A percentile compares a stretch with the other conserved stretches of the same genome.
Conservation (phyloP, 2,888 invertebrate species). For the Tyria jacobaeae region DNA sequence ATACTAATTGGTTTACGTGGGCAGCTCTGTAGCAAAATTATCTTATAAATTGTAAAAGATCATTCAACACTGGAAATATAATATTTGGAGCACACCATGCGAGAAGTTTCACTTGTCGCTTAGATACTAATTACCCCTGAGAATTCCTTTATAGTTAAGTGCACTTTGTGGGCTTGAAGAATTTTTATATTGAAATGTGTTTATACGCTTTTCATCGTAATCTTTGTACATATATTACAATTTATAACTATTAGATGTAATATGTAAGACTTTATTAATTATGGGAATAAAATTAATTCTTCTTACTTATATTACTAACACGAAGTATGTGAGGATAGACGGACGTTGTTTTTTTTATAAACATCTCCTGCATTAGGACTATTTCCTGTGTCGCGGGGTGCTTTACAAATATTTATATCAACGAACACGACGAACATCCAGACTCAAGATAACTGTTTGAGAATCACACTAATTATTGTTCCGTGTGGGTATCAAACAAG, state of each 20-base stretch:
- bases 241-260: neutral
- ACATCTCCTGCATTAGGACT: no score
- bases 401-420: no score
- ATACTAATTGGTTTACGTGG: neutral
- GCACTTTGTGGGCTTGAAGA: conserved; percentile 24
- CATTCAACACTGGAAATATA: conserved; percentile 30
- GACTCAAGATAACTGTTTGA: no score
- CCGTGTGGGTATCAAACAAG: no score
- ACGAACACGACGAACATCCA: no score
- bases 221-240: neutral
- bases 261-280: neutral
- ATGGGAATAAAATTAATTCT: neutral
- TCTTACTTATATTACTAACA: no score
- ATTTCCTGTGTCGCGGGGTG: no score
- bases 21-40: neutral
- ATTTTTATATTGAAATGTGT: neutral
- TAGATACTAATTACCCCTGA: conserved; percentile 4
- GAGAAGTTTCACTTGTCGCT: conserved; percentile 37
- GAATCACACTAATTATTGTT: no score
- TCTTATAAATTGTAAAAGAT: conserved; percentile 19
- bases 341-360: no score
- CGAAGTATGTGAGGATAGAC: no score
- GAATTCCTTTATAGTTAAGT: conserved; percentile 39
- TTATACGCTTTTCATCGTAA: neutral
- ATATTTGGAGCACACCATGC: conserved; percentile 32